Conservation (phyloP, 2,888 invertebrate genomes). For the Altica lythri region DNA sequence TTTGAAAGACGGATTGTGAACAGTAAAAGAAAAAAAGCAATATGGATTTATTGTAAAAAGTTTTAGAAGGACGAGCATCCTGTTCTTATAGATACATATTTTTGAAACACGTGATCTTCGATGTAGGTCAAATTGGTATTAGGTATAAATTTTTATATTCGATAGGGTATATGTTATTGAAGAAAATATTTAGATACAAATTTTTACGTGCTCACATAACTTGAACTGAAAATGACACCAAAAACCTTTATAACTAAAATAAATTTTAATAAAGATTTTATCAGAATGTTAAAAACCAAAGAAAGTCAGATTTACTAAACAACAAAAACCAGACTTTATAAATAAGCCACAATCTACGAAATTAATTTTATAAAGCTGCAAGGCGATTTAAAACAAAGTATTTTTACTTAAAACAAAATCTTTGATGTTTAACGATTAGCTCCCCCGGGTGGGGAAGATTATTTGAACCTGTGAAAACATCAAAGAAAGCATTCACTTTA, state of each 20-base stretch:
- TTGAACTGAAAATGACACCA: too few species aligned
- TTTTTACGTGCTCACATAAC: too few species aligned
- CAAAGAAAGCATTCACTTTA: slow-evolving; percentile 30
- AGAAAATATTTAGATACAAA: too few species aligned
- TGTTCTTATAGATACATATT: too few species aligned
- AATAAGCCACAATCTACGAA: not conserved
- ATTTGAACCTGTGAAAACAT: slow-evolving; percentile 23
- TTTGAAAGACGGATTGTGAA: slow-evolving; percentile 16
- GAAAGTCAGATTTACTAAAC: too few species aligned
- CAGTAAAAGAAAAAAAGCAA: slow-evolving; percentile 4
- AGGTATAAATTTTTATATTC: not conserved
- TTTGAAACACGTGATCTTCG: not conserved
- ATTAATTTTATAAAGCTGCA: slow-evolving; percentile 6
- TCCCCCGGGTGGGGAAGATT: slow-evolving; percentile 29
- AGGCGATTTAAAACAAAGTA: slow-evolving; percentile 22
- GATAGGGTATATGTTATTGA: too few species aligned
- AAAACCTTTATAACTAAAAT: too few species aligned
- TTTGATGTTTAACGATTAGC: slow-evolving; percentile 29
- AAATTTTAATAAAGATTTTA: too few species aligned
- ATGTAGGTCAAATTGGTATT: not conserved
- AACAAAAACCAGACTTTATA: too few species aligned
- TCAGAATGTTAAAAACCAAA: too few species aligned
- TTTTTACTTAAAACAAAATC: slow-evolving; percentile 21
- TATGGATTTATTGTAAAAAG: slow-evolving; percentile 11
- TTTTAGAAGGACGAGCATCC: not conserved